These are phyloP conservation scores for Cheirogaleus medius DNA, from an alignment of 2,113 vertebrate species.

Conservation along the genomic window DNA sequence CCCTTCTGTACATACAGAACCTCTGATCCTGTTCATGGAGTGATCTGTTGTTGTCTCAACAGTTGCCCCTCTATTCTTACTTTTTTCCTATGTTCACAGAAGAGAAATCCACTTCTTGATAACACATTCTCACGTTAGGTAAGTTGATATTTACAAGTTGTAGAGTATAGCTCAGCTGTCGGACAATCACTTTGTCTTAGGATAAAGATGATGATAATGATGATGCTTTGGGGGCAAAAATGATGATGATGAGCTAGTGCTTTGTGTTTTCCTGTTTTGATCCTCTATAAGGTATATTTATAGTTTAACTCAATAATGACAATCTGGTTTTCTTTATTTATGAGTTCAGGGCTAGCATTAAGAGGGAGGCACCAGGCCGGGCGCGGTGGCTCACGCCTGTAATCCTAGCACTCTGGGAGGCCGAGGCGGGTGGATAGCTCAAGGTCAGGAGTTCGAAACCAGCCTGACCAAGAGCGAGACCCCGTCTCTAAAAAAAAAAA, in stretches of 20 bases:
- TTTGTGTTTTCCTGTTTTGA: background rate
- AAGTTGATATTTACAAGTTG: background rate
- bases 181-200: background rate
- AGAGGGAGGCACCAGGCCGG: background rate
- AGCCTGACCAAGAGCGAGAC: too few relatives aligned
- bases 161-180: background rate
- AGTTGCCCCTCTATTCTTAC: background rate
- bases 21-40: background rate
- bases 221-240: background rate
- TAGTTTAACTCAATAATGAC: background rate
- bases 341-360: background rate
- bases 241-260: background rate
- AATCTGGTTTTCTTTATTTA: background rate
- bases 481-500: too few relatives aligned
- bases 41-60: background rate
- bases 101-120: background rate
- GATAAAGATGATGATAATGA: background rate
- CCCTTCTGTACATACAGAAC: background rate
- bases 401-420: too few relatives aligned
- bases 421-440: too few relatives aligned
- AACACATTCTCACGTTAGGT: background rate
- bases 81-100: background rate
- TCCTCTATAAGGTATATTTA: background rate
- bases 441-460: too few relatives aligned
- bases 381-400: too few relatives aligned